Conservation (phyloP, 2,113 vertebrate species). For the Notothenia coriiceps region DNA sequence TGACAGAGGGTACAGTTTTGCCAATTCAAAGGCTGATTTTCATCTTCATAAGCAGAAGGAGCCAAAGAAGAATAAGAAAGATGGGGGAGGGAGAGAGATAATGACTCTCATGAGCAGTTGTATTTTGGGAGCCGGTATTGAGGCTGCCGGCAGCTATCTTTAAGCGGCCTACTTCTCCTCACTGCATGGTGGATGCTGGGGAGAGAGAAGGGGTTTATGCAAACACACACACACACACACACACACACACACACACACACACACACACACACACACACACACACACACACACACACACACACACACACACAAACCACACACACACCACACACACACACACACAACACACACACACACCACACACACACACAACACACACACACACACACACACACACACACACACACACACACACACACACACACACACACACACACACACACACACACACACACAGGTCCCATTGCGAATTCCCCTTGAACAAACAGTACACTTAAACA, state of each 20-base stretch:
- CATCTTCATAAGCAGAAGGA: conserved; percentile 46
- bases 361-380: conserved; percentile 28
- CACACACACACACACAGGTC: conserved; percentile 22
- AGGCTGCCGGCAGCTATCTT: conserved; percentile 84
- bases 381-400: conserved; percentile 26
- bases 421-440: conserved; percentile 24
- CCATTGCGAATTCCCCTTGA: conserved; percentile 11
- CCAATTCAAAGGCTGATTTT: conserved; percentile 43
- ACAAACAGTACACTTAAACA: conserved; percentile 19
- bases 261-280: conserved; percentile 25
- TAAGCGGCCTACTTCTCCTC: conserved; percentile 81
- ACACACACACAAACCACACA: conserved; percentile 26
- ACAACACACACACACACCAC: conserved; percentile 25
- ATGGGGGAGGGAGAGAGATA: conserved; percentile 52
- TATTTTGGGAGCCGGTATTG: conserved; percentile 82
- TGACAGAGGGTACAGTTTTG: conserved; percentile 16
- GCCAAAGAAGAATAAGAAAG: conserved; percentile 61
- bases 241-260: conserved; percentile 25
- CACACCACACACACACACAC: conserved; percentile 19
- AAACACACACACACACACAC: conserved; percentile 27
- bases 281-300: conserved; percentile 22
- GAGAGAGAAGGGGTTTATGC: conserved; percentile 54
- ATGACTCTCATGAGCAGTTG: conserved; percentile 80
- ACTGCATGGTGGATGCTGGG: conserved; percentile 70
- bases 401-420: conserved; percentile 37